Conservation (phyloP, 2,113 vertebrate genomes). For the Hippolais icterina region DNA sequence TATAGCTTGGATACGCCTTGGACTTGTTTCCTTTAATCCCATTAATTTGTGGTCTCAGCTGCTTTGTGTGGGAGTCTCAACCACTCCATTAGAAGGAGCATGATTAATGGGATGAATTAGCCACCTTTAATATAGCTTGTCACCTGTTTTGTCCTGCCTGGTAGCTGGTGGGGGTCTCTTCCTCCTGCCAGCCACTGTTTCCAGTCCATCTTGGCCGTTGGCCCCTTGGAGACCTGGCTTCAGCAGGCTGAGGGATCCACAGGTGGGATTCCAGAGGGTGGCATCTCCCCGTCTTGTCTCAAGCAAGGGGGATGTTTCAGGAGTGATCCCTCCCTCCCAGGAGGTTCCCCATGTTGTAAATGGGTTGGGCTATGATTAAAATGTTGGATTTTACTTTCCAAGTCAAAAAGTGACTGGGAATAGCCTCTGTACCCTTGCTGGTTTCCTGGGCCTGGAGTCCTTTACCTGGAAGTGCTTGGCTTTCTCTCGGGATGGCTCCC, state of each 20-base stretch:
- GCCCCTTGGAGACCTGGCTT: neutral
- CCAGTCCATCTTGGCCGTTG: neutral
- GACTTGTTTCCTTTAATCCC: neutral
- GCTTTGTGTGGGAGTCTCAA: neutral
- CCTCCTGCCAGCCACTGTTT: neutral
- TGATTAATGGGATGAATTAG: neutral
- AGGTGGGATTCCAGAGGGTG: neutral
- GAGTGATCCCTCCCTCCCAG: neutral
- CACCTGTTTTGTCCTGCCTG: neutral
- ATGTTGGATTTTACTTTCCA: neutral
- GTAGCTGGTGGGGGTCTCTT: neutral
- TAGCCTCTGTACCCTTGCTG: neutral
- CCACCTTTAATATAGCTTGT: neutral
- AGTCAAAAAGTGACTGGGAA: neutral
- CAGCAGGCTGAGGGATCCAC: neutral
- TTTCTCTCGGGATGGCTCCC: neutral
- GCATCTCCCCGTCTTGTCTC: neutral
- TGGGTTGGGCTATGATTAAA: neutral
- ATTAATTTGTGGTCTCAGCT: neutral
- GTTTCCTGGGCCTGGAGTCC: neutral
- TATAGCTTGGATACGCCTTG: accelerated
- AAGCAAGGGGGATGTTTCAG: neutral
- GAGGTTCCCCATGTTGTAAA: neutral
- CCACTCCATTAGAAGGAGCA: neutral
- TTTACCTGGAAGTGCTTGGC: neutral